phyloP scores from a whole-genome alignment of 1,140 invertebrate genomes.

The Agrilus planipennis region DNA sequence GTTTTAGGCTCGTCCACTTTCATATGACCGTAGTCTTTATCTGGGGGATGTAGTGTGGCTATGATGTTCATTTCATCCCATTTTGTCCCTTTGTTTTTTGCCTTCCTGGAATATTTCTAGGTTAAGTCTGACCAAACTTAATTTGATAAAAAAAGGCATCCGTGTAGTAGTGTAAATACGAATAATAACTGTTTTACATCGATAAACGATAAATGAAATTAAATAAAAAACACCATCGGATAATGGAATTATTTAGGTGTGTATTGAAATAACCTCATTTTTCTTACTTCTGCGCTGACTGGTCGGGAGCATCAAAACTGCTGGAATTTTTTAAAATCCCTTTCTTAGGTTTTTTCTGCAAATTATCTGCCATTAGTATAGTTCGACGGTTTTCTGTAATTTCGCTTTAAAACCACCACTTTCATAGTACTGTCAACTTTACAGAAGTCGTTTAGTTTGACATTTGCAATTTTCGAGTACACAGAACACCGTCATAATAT shows the following conservation, averaged over 20 bases:
- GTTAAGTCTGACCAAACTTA: no score
- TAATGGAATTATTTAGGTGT: neutral
- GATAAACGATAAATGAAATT: neutral
- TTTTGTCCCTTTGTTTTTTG: slow-evolving; percentile 71
- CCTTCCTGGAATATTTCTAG: no score
- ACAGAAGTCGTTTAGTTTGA: no score
- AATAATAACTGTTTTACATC: no score
- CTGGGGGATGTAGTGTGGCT: slow-evolving; percentile 91
- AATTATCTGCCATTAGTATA: slow-evolving; percentile 36
- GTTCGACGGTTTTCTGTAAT: no score
- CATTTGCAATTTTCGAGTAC: no score
- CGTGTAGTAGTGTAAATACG: no score
- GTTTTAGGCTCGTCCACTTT: slow-evolving; percentile 99
- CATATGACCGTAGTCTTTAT: slow-evolving; percentile 99
- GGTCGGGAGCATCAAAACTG: slow-evolving; percentile 64
- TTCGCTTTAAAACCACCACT: no score
- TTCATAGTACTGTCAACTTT: no score
- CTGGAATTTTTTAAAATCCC: slow-evolving; percentile 86
- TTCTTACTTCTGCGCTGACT: slow-evolving; percentile 19
- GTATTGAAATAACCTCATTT: neutral
- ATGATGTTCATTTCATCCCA: slow-evolving; percentile 99
- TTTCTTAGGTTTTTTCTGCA: slow-evolving; percentile 66
- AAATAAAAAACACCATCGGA: neutral
- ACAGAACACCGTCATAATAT: no score
- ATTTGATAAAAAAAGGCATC: no score